Evolutionary conservation across 2,888 invertebrate species (phyloP).

Genomic region (Gortyna flavago): DNA sequence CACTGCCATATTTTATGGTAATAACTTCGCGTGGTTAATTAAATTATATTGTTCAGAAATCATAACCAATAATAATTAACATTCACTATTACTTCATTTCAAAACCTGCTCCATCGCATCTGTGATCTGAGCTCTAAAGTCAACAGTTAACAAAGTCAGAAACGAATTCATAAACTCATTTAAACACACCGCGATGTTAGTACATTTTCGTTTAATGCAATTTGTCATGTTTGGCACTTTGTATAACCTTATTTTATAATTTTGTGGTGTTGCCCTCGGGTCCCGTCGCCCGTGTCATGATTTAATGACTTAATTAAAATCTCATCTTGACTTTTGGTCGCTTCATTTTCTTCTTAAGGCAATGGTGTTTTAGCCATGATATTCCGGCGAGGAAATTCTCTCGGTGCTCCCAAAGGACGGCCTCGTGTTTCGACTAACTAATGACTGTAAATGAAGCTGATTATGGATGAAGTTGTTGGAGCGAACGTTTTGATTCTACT

Average conservation of each 20-base stretch:
- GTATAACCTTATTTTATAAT: constrained; percentile 60
- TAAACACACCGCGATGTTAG: constrained; percentile 42
- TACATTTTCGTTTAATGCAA: constrained; percentile 41
- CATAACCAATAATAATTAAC: constrained; percentile 44
- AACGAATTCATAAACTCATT: constrained; percentile 43
- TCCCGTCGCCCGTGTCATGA: constrained; percentile 65
- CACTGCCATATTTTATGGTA: constrained; percentile 28
- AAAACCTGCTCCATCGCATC: constrained; percentile 30
- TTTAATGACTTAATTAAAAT: constrained; percentile 75
- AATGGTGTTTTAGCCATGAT: constrained; percentile 64
- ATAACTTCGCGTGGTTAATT: constrained; percentile 40
- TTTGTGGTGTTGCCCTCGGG: constrained; percentile 62
- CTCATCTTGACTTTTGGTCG: constrained; percentile 71
- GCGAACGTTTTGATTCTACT: constrained; percentile 46
- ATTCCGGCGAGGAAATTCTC: constrained; percentile 52
- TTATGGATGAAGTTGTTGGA: constrained; percentile 47
- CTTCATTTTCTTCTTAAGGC: constrained; percentile 58
- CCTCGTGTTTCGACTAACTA: constrained; percentile 55
- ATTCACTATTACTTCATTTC: constrained; percentile 45
- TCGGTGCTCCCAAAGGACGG: constrained; percentile 46
- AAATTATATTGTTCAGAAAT: constrained; percentile 47
- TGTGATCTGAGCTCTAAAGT: constrained; percentile 32
- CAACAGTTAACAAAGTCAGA: constrained; percentile 28
- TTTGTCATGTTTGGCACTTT: constrained; percentile 43
- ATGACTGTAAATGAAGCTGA: constrained; percentile 58